Conservation (phyloP, 1,140 invertebrate species). For the Heliconius nattereri region DNA sequence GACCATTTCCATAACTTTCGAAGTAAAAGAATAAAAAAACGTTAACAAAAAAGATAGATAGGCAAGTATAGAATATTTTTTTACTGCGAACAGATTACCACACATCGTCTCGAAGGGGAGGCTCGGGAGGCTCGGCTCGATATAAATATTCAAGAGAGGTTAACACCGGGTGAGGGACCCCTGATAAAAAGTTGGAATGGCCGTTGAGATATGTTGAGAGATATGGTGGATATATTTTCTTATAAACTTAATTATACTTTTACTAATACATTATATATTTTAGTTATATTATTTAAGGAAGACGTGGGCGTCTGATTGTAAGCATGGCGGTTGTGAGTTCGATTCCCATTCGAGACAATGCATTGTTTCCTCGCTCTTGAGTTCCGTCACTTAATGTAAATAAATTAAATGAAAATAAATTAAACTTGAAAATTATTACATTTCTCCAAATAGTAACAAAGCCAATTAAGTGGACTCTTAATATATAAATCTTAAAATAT, state of each 20-base stretch:
- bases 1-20: background rate
- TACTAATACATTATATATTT: no score
- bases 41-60: slow-evolving; percentile 13
- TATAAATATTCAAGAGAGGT: slow-evolving; percentile 68
- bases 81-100: slow-evolving; percentile 56
- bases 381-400: no score
- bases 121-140: slow-evolving; percentile 41
- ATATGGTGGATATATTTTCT: background rate
- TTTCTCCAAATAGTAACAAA: no score
- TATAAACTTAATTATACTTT: background rate
- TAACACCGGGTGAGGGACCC: slow-evolving; percentile 53
- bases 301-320: no score
- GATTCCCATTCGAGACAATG: no score
- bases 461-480: no score
- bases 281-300: no score
- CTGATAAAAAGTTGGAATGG: slow-evolving; percentile 46
- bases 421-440: no score
- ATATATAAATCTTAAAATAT: no score
- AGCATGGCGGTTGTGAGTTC: no score
- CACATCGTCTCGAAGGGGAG: slow-evolving; percentile 49
- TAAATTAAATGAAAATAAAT: no score
- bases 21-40: slow-evolving; percentile 19
- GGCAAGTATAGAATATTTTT: slow-evolving; percentile 39
- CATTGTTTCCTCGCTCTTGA: no score
- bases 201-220: background rate